Conservation (phyloP, 2,113 vertebrate species). For the Spermophilus dauricus region DNA sequence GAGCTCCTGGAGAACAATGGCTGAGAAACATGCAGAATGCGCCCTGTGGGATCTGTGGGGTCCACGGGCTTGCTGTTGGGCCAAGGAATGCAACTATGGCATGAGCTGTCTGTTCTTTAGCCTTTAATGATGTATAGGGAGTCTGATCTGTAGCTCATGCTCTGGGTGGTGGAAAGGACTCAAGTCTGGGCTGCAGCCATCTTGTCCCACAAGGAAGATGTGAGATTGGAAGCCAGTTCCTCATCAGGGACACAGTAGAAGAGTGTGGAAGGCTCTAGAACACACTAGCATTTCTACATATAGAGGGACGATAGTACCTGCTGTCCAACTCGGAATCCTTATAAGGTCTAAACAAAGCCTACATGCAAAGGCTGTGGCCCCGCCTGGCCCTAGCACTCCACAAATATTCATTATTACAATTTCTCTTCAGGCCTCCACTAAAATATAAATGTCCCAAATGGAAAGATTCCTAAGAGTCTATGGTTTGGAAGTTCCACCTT, state of each 20-base stretch:
- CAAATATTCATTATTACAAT: fast-evolving
- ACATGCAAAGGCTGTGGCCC: fast-evolving
- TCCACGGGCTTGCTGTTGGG: background rate
- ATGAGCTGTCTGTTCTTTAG: background rate
- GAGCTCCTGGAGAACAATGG: background rate
- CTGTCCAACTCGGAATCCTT: background rate
- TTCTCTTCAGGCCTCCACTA: background rate
- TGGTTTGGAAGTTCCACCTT: background rate
- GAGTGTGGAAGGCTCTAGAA: background rate
- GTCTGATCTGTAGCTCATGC: background rate
- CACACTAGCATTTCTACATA: background rate
- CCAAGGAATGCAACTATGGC: background rate
- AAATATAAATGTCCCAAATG: background rate
- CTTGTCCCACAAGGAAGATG: background rate
- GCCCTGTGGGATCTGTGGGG: background rate
- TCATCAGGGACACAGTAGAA: background rate
- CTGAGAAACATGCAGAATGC: background rate
- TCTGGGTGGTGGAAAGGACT: background rate
- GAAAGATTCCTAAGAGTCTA: background rate
- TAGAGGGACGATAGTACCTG: fast-evolving
- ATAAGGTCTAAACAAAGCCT: no score
- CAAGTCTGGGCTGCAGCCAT: background rate
- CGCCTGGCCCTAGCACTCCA: fast-evolving
- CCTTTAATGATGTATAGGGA: background rate
- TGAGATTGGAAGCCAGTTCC: background rate